Percentiles rank a stretch among this genome's conserved stretches.
These are phyloP conservation scores for Loripinus fragilis DNA, from an alignment of 2,888 invertebrate species.

Conservation along the genomic window DNA sequence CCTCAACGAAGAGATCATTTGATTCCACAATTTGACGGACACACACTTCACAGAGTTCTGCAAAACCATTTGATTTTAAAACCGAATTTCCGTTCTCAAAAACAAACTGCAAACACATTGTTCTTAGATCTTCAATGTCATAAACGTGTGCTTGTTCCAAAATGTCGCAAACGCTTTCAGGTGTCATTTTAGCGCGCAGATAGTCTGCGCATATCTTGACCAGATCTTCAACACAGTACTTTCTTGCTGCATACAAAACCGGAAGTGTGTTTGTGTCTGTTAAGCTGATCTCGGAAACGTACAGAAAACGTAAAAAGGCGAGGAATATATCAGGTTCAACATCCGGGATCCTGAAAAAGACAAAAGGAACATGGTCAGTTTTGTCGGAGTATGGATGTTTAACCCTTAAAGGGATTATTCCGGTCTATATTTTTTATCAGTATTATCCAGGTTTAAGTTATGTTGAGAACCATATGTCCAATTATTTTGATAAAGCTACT, in stretches of 20 bases:
- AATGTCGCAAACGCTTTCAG: slow-evolving; percentile 86
- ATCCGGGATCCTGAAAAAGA: slow-evolving; percentile 56
- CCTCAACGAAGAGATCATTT: slow-evolving; percentile 87
- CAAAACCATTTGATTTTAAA: slow-evolving; percentile 84
- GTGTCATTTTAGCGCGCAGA: slow-evolving; percentile 87
- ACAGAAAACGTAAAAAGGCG: slow-evolving; percentile 85
- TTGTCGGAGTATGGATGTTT: no score
- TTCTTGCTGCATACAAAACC: slow-evolving; percentile 89
- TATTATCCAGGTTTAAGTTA: no score
- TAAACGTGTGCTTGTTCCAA: slow-evolving; percentile 70
- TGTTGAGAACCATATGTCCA: no score
- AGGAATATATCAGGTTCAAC: slow-evolving; percentile 50
- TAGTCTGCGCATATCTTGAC: slow-evolving; percentile 89
- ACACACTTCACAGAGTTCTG: slow-evolving; percentile 88
- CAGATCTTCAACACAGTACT: slow-evolving; percentile 89
- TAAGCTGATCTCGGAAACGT: slow-evolving; percentile 87
- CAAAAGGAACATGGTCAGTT: no score
- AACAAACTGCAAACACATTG: slow-evolving; percentile 73
- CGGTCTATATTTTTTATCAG: no score
- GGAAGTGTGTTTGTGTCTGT: slow-evolving; percentile 87
- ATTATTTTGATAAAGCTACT: no score
- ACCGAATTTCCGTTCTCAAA: slow-evolving; percentile 51
- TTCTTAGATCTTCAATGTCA: slow-evolving; percentile 85
- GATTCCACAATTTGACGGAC: slow-evolving; percentile 88
- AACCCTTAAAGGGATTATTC: no score